Evolutionary conservation across 2,113 vertebrate species (phyloP), one percentile per base, ranked within the genome.

Genomic region (Mastomys natalensis): DNA sequence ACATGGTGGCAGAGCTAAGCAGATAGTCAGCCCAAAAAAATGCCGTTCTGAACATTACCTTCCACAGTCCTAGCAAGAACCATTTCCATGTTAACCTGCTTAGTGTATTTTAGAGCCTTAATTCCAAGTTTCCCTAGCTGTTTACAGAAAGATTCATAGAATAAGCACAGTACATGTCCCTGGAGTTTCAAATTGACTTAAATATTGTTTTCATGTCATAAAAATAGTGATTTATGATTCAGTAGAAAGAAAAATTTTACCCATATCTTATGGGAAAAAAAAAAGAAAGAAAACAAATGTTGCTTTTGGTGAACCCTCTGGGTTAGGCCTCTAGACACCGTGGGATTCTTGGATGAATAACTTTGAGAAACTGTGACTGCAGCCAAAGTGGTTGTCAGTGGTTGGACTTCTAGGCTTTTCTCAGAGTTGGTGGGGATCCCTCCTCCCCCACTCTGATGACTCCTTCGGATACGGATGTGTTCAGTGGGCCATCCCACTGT

Each of bases 161-260:
- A 51, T 68, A 77, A 48, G 11, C 12, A 77, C 9, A 26, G 26
- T 1, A 94, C 43, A 74, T 55, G 94, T 92, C 77, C n/a, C 31
- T 92, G 58, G 26, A 88, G 4, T 26, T 92, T 95, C 78, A 74
- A 55, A 81, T 82, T 87, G 87, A 78, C 40, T 95, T 94, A 15
- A 93, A 72, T 7, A 37, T 91, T 94, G 87, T 90, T 93, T 96
- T 81, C 19, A 85, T 87, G 55, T 95, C 87, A 93, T 94, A 66
- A 72, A 95, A 88, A 58, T 77, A 89, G 15, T 84, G 51, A 73
- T 6, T 12, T 31, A 11, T 70, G 70, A 73, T 95, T 91, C 4
- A 84, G 37, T 55, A 86, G 34, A 96, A 93, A 40, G 43, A 0
- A 66, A 78, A 95, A 91, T 92, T 85, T 8, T 24, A 37, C n/a